phyloP scores from a whole-genome alignment of 2,113 vertebrate species.

The Hystrix brachyura region DNA sequence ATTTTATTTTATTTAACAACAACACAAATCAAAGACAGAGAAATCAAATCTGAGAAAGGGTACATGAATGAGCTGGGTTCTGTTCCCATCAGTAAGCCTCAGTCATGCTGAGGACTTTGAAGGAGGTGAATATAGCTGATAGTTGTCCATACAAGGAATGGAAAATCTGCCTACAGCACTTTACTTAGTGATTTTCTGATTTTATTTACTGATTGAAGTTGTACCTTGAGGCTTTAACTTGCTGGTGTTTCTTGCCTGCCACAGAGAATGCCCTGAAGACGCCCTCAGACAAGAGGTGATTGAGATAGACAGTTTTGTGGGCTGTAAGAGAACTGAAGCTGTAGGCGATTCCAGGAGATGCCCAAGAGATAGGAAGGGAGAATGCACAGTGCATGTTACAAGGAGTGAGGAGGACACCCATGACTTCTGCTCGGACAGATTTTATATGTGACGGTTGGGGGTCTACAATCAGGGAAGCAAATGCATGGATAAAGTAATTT shows the following conservation, averaged over 20 bases:
- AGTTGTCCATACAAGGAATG: neutral
- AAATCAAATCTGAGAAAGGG: neutral
- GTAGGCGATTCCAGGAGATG: neutral
- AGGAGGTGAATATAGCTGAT: neutral
- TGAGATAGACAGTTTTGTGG: neutral
- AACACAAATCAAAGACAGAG: neutral
- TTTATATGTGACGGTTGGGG: neutral
- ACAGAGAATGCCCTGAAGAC: neutral
- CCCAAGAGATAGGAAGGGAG: neutral
- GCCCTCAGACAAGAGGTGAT: neutral
- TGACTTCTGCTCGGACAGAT: neutral
- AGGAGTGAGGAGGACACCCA: neutral
- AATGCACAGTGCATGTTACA: neutral
- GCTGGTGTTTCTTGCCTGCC: neutral
- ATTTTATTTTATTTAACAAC: conserved; percentile 8
- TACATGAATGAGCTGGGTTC: neutral
- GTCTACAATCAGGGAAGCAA: neutral
- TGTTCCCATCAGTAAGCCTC: neutral
- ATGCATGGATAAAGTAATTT: neutral
- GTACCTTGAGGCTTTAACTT: neutral
- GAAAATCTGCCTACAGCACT: neutral
- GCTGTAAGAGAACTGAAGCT: neutral
- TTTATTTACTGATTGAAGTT: conserved; percentile 7
- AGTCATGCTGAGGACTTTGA: neutral
- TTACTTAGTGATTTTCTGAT: neutral